Percentiles rank a stretch among this genome's conserved stretches.
Evolutionary conservation across 2,797 vertebrate species (phyloP).

Genomic region (Emys orbicularis): DNA sequence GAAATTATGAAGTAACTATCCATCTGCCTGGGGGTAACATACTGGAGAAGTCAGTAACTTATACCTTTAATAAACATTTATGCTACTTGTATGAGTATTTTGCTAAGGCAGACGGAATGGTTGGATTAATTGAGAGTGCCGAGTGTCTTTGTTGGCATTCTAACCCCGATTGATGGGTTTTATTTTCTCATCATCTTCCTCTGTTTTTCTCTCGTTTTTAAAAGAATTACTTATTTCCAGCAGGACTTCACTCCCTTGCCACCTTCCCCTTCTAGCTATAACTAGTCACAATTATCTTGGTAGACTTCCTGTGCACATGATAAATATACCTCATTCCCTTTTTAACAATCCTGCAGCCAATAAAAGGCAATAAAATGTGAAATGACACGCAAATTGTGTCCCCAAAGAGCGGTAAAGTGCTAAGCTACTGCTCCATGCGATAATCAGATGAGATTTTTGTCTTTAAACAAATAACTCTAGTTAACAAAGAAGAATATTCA

Average conservation of each 20-base stretch:
- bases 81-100: background rate
- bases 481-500: conserved; percentile 34
- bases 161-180: rapidly evolving
- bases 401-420: conserved; percentile 61
- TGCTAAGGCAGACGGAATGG: background rate
- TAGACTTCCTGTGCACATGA: background rate
- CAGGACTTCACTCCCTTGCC: rapidly evolving
- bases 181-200: background rate
- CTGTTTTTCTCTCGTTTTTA: background rate
- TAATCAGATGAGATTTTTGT: conserved; percentile 33
- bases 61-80: background rate
- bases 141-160: rapidly evolving
- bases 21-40: no score
- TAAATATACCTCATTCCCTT: conserved; percentile 59
- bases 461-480: conserved; percentile 55
- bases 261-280: background rate
- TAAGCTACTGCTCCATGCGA: background rate
- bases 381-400: conserved; percentile 56
- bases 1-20: rapidly evolving
- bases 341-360: conserved; percentile 30
- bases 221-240: background rate
- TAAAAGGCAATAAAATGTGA: conserved; percentile 65
- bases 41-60: rapidly evolving
- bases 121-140: rapidly evolving
- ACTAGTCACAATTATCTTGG: background rate